These are phyloP conservation scores for Jaculus jaculus DNA, from an alignment of 2,113 vertebrate genomes.

Conservation along the genomic window DNA sequence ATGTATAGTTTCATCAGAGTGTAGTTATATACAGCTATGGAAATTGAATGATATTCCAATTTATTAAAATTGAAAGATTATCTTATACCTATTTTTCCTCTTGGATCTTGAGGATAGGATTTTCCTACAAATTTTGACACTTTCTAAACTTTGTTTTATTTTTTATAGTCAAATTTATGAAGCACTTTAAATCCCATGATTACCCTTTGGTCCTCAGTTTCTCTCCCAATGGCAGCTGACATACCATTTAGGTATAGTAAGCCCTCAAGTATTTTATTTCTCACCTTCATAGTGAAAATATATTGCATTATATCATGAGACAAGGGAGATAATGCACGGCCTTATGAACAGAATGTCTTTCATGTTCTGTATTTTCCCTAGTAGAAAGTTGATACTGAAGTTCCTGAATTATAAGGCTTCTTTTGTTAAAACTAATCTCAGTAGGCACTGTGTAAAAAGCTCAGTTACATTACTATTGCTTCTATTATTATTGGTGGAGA, in stretches of 20 bases:
- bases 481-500: not conserved
- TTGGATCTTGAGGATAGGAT: not conserved
- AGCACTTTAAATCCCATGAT: not conserved
- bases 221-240: not conserved
- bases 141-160: not conserved
- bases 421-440: not conserved
- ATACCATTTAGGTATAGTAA: not conserved
- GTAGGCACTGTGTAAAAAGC: not conserved
- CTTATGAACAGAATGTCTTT: not conserved
- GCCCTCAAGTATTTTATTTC: not conserved
- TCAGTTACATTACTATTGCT: not conserved
- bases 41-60: not conserved
- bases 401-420: not conserved
- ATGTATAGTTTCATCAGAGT: not conserved
- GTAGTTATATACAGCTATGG: not conserved
- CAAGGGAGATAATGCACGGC: not conserved
- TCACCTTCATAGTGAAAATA: not conserved
- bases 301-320: not conserved
- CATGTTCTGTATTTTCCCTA: not conserved
- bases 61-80: not conserved
- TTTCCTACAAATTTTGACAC: not conserved
- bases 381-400: not conserved
- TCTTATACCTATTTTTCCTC: not conserved
- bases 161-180: not conserved
- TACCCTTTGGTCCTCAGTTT: not conserved